Base-by-base conservation (phyloP, 1,140 invertebrate species). In the Drosophila cardini region DNA sequence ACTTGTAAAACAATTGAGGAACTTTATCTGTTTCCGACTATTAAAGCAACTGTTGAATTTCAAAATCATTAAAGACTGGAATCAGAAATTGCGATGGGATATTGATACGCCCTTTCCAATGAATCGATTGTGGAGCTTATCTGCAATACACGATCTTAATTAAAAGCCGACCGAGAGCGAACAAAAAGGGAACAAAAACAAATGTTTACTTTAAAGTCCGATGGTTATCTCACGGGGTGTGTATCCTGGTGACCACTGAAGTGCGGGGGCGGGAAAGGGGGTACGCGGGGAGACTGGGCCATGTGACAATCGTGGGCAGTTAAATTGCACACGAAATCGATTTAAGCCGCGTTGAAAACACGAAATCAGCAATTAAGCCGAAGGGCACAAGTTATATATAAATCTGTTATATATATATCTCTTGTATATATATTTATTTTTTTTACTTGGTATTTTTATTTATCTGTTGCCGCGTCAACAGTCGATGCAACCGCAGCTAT, bases 201-300 rank as follows among this genome's bases (percentile, higher is more conserved):
- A 87, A 87, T 87, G 83, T 89, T 87, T 89, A 76, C 79, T 87
- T 89, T 87, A 87, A 87, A 83, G 61, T 52, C 63, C 63, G 81
- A 85, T 85, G 61, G 65, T 21, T 52, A 77, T 74, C 81, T 55
- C 36, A 32, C 48, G 64, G 60, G 72, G 21, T 10, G 43, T 43
- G 43, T 43, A 70, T 64, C 64, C 36, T 48, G 34, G 40, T 40
- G 30, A 2, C 4, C n/a, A 2, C n/a, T n/a, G n/a, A n/a, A n/a
- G 48, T 46, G 45, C 8, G 21, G 10, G 10, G 58, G 62, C 18
- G 30, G 8, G 32, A 7, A 52, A 5, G 2, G 13, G 8, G 9
- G n/a, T 10, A 2, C n/a, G 30, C 11, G n/a, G 65, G 36, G 67
- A 45, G 46, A 72, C 21, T 67, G 70, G 58, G 67, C 70, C 60